Evolutionary conservation across 2,113 vertebrate genomes (phyloP), one percentile per base, ranked within the genome.

Genomic region (Dermatemys mawii): DNA sequence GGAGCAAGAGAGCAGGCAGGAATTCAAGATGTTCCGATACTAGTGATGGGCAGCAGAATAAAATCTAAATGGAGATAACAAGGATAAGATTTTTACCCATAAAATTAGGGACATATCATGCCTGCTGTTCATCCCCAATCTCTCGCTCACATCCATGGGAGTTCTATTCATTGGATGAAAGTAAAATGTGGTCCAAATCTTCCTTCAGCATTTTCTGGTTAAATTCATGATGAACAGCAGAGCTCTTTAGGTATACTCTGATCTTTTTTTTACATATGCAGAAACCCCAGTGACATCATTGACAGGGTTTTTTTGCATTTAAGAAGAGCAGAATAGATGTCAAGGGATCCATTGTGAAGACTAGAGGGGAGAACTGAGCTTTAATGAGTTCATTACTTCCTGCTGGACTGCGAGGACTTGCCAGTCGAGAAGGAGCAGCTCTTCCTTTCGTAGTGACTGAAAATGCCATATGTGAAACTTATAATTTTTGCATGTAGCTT

Each of bases 351-450:
- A 75, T 83, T 93, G 89, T 81, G 78, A 50, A 92, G 67, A 89
- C 19, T 57, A 54, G 63, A 95, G 75, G 94, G 29, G 11, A 91
- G 78, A 96, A 95, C 91, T 92, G 84, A 44, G 38, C 90, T 97
- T 67, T 95, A 96, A 97, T 92, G 87, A 93, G 90, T n/a, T 67
- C 78, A 88, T 93, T 95, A 81, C 46, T 89, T 86, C 89, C 53
- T 89, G n/a, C 24, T 91, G 57, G 54, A 54, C 67, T 67, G 46
- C n/a, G 93, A 95, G 90, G 93, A 93, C 78, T 91, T 88, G 49
- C 57, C 35, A 82, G 67, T 84, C 82, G n/a, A 93, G 60, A 17
- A 86, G 49, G 82, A 80, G 17, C 3, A 82, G 19, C 1, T 13
- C 4, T 32, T 26, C 50, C 41, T 55, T 81, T 88, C 82, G 78